Evolutionary conservation across 2,797 vertebrate genomes (phyloP).

Genomic region (Tolypeutes matacus): DNA sequence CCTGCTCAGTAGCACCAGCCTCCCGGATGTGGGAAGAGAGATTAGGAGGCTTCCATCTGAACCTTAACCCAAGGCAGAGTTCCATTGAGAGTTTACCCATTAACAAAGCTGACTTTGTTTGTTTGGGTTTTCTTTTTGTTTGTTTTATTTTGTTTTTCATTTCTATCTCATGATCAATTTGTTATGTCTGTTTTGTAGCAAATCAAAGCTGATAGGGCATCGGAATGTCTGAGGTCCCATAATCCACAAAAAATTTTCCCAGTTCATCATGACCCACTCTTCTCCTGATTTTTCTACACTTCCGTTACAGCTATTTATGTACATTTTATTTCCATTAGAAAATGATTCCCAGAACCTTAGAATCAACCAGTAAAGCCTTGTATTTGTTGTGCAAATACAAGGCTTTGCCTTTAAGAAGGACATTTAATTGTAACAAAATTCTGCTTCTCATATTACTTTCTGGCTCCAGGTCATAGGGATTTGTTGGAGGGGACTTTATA

Average conservation of each 20-base stretch:
- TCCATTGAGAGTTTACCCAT: background rate
- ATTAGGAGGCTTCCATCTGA: background rate
- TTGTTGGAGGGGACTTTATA: background rate
- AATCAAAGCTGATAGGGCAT: background rate
- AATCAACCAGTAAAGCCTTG: background rate
- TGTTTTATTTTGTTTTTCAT: background rate
- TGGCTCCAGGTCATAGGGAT: background rate
- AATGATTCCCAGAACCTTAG: conserved; percentile 30
- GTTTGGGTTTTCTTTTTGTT: background rate
- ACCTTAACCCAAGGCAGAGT: background rate
- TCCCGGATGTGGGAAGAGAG: background rate
- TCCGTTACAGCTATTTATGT: background rate
- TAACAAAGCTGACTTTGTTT: background rate
- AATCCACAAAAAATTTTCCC: background rate
- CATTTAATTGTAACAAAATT: background rate
- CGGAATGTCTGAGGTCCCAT: background rate
- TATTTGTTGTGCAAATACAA: background rate
- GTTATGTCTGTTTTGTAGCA: background rate
- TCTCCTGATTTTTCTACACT: background rate
- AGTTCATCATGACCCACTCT: background rate
- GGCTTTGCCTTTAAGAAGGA: conserved; percentile 8
- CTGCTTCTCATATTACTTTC: background rate
- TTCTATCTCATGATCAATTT: background rate
- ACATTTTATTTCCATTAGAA: conserved; percentile 16
- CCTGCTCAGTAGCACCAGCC: background rate